A percentile compares a stretch with the other conserved stretches of the same genome.
These are phyloP conservation scores for Callorhinus ursinus DNA, from an alignment of 2,113 vertebrate genomes.

Conservation along the genomic window DNA sequence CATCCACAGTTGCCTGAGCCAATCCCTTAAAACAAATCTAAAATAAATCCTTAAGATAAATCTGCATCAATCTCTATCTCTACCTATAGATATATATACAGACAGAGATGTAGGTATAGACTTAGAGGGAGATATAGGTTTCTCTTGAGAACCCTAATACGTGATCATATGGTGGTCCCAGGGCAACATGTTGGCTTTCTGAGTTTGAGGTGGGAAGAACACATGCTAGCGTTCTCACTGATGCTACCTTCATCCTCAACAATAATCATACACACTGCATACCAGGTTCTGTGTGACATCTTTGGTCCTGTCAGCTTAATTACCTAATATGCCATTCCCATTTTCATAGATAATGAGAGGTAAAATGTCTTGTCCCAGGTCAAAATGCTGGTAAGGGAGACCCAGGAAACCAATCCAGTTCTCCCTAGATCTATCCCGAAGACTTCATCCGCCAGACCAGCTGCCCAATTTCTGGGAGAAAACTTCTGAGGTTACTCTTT, in stretches of 20 bases:
- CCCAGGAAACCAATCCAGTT: background rate
- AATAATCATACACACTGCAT: background rate
- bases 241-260: background rate
- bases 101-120: background rate
- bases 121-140: background rate
- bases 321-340: background rate
- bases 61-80: background rate
- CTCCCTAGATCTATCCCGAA: background rate
- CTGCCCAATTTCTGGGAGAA: background rate
- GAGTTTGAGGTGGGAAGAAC: background rate
- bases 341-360: background rate
- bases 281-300: background rate
- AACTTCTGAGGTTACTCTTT: background rate
- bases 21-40: background rate
- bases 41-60: background rate
- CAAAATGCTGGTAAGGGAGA: background rate
- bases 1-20: background rate
- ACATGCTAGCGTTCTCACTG: background rate
- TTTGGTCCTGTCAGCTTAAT: background rate
- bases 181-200: fast-evolving
- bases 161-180: background rate
- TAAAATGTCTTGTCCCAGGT: background rate
- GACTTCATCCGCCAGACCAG: background rate
- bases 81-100: background rate
- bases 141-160: background rate